Conservation (phyloP, 1,140 invertebrate species). For the Atta cephalotes region DNA sequence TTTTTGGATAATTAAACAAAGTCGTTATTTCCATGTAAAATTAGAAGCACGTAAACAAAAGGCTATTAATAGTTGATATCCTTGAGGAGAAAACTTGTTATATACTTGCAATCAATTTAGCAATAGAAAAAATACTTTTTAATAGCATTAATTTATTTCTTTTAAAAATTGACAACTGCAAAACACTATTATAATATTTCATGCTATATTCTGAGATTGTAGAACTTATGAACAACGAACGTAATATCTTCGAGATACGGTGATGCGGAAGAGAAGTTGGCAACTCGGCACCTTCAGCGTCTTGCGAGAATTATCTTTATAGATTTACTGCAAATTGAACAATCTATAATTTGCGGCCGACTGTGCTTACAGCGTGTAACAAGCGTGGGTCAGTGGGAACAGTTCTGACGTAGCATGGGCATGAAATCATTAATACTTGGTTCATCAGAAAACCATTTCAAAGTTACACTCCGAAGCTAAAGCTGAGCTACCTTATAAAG, state of each 20-base stretch:
- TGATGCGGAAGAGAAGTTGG: constrained; percentile 53
- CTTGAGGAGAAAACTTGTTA: background rate
- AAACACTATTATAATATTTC: background rate
- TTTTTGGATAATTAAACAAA: no score
- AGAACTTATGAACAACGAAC: constrained; percentile 7
- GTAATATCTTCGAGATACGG: constrained; percentile 19
- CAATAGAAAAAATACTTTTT: background rate
- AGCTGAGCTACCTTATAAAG: constrained; percentile 7
- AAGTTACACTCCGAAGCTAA: constrained; percentile 31
- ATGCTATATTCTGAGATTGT: background rate
- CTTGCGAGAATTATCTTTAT: constrained; percentile 76
- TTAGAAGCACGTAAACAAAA: background rate
- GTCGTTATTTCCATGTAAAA: no score
- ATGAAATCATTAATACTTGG: constrained; percentile 82
- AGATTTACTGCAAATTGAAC: constrained; percentile 85
- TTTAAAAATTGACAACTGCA: background rate
- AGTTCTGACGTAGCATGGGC: constrained; percentile 72
- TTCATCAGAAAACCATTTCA: constrained; percentile 71
- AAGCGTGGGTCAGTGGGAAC: constrained; percentile 69
- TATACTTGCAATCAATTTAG: background rate
- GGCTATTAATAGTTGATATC: background rate
- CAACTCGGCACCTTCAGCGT: constrained; percentile 56
- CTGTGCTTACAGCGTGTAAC: constrained; percentile 77
- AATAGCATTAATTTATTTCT: background rate
- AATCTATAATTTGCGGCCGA: constrained; percentile 81